A percentile compares a stretch with the other conserved stretches of the same genome.
These are phyloP conservation scores for Melolontha melolontha DNA, from an alignment of 2,888 invertebrate species.

Conservation along the genomic window DNA sequence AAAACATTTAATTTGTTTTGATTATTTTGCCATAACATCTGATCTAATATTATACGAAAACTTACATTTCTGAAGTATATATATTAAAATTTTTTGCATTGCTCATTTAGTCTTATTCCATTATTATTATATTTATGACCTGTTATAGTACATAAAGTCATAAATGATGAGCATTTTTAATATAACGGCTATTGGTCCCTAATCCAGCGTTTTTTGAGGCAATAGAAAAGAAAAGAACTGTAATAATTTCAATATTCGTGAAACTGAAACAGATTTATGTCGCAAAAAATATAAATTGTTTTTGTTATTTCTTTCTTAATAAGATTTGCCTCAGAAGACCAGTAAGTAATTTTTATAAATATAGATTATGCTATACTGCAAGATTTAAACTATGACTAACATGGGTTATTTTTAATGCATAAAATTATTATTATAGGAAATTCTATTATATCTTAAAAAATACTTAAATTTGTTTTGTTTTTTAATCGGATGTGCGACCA, in stretches of 20 bases:
- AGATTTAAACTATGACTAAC: conserved; percentile 10
- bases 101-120: neutral
- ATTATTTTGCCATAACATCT: no score
- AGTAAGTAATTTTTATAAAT: conserved; percentile 10
- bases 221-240: conserved; percentile 18
- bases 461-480: no score
- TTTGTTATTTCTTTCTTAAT: neutral
- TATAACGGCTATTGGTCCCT: conserved; percentile 29
- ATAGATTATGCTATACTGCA: neutral
- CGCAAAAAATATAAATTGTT: neutral
- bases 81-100: no score
- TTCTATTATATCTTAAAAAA: no score
- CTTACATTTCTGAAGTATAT: no score
- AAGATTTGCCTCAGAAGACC: conserved; percentile 23
- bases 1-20: no score
- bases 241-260: neutral
- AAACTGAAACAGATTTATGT: neutral
- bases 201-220: conserved; percentile 34
- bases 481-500: no score
- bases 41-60: no score
- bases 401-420: neutral
- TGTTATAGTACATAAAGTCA: neutral
- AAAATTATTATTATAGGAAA: no score
- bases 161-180: neutral
- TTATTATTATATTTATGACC: conserved; percentile 11